Evolutionary conservation across 2,797 vertebrate genomes (phyloP).

Genomic region (Enteromius treurensis): DNA sequence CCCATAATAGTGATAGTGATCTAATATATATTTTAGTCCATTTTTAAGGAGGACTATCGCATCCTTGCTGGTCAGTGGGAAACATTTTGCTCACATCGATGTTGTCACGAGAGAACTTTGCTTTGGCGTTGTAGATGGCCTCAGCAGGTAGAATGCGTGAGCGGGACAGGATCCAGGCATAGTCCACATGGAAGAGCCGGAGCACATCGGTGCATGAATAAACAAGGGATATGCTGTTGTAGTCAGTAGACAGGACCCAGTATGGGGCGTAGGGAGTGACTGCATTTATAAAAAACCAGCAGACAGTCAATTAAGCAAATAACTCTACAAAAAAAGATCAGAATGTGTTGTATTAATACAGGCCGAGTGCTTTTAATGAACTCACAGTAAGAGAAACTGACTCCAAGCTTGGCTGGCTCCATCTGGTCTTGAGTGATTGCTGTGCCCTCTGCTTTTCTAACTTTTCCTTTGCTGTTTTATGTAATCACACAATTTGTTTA

Average conservation of each 20-base stretch:
- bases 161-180: conserved; percentile 78
- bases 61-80: conserved; percentile 72
- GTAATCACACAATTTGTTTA: not conserved
- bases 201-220: conserved; percentile 79
- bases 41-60: conserved; percentile 55
- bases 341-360: not conserved
- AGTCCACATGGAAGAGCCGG: conserved; percentile 73
- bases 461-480: conserved; percentile 78
- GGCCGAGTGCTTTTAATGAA: conserved; percentile 39
- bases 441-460: conserved; percentile 78
- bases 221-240: conserved; percentile 68
- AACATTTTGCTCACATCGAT: conserved; percentile 72
- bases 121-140: conserved; percentile 64
- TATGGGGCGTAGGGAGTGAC: conserved; percentile 77
- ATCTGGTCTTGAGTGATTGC: conserved; percentile 72
- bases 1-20: not conserved
- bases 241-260: conserved; percentile 80
- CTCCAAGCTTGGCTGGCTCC: conserved; percentile 82
- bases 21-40: not conserved
- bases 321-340: not conserved
- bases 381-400: conserved; percentile 90
- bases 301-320: not conserved
- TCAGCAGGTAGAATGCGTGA: conserved; percentile 64
- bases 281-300: conserved; percentile 42
- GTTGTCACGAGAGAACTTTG: conserved; percentile 66